Conservation (phyloP, 2,797 vertebrate species). For the Melanitta fusca region DNA sequence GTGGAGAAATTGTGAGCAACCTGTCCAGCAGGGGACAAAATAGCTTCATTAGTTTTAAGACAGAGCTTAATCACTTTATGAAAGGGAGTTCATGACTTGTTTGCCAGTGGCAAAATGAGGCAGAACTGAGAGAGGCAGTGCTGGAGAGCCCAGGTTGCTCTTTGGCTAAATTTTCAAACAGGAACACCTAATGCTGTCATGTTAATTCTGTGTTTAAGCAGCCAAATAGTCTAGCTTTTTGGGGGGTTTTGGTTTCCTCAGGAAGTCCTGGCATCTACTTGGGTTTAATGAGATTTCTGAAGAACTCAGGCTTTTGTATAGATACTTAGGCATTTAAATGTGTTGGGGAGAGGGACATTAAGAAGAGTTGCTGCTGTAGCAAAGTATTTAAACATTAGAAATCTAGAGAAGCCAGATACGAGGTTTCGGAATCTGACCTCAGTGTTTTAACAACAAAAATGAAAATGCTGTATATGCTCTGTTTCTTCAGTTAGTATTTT, state of each 20-base stretch:
- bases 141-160: neutral
- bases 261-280: neutral
- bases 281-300: neutral
- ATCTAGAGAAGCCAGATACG: neutral
- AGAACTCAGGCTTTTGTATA: neutral
- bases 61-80: neutral
- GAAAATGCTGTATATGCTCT: neutral
- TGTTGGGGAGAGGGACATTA: neutral
- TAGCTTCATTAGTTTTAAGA: neutral
- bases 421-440: neutral
- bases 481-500: neutral
- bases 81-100: neutral
- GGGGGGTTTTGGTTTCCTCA: neutral
- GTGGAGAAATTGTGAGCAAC: neutral
- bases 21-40: neutral
- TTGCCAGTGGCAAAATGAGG: neutral
- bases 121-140: neutral
- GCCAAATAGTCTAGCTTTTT: neutral
- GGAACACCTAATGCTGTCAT: neutral
- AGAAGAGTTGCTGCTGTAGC: neutral
- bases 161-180: neutral
- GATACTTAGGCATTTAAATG: neutral
- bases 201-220: neutral
- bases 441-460: neutral
- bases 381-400: neutral